phyloP scores from a whole-genome alignment of 2,888 invertebrate genomes.

The Phymatocera aterrima region DNA sequence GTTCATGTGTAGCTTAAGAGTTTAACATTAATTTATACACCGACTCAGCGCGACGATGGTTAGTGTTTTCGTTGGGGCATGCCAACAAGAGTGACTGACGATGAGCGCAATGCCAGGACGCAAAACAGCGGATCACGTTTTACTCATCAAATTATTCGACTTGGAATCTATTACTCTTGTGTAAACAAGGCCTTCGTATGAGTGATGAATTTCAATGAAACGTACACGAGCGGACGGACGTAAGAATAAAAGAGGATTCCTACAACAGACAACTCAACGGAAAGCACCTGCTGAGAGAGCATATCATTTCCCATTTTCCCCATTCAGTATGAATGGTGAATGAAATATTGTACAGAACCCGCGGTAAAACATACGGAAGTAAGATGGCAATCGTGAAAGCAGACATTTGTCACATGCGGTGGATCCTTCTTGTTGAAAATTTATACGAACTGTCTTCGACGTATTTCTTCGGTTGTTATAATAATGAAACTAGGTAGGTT shows the following conservation, averaged over 20 bases:
- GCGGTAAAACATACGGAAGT: background rate
- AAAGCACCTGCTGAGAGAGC: constrained; percentile 2
- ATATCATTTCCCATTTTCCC: background rate
- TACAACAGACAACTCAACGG: background rate
- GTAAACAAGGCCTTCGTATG: constrained; percentile 32
- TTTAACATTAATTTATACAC: background rate
- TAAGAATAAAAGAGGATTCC: background rate
- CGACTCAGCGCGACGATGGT: background rate
- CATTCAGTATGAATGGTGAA: background rate
- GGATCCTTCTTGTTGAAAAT: constrained; percentile 9
- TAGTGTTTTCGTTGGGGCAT: constrained; percentile 2
- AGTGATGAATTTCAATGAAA: constrained; percentile 31
- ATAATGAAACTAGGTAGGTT: constrained; percentile 10
- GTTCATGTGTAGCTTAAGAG: background rate
- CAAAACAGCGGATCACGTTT: constrained; percentile 27
- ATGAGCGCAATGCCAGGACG: background rate
- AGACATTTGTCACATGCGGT: background rate
- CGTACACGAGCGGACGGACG: background rate
- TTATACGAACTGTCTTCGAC: background rate
- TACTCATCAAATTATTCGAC: constrained; percentile 30
- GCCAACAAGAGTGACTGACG: background rate
- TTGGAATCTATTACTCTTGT: constrained; percentile 40
- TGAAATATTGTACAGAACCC: background rate
- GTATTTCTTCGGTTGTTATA: background rate
- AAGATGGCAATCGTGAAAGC: background rate